phyloP scores from a whole-genome alignment of 2,888 invertebrate species.

The Calameuta filiformis region DNA sequence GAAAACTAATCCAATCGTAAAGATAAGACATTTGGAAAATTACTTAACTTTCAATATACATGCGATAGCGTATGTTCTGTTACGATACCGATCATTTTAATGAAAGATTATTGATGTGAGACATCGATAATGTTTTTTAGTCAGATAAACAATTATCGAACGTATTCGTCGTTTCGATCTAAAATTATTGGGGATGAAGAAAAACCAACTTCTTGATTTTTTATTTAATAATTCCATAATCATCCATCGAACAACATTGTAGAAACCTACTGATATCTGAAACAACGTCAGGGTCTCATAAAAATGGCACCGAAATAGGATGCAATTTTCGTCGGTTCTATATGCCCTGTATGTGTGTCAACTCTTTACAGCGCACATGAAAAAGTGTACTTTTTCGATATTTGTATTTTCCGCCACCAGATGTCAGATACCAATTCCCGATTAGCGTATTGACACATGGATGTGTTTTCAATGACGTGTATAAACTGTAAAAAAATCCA shows the following conservation, averaged over 20 bases:
- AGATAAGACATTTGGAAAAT: not conserved
- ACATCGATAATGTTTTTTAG: not conserved
- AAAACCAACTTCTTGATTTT: not conserved
- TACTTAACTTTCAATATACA: not conserved
- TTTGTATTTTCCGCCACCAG: too few species aligned
- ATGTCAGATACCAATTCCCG: too few species aligned
- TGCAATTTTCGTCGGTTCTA: too few species aligned
- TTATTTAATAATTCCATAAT: not conserved
- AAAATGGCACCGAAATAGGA: too few species aligned
- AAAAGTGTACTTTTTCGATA: too few species aligned
- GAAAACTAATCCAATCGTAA: not conserved
- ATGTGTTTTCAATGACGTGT: not conserved
- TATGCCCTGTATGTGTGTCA: too few species aligned
- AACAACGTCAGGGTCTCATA: too few species aligned
- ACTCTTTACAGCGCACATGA: too few species aligned
- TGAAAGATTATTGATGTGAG: not conserved
- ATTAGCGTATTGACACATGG: not conserved
- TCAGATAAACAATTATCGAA: not conserved
- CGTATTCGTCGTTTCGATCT: not conserved
- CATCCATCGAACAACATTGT: not conserved
- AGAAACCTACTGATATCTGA: not conserved
- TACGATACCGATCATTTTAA: not conserved
- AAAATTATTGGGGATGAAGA: not conserved
- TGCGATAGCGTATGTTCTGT: not conserved
- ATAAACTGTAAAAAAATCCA: not conserved